Percentiles rank a stretch among this genome's conserved stretches.
Evolutionary conservation across 2,113 vertebrate species (phyloP).

Genomic region (Gymnocephalus cernua): DNA sequence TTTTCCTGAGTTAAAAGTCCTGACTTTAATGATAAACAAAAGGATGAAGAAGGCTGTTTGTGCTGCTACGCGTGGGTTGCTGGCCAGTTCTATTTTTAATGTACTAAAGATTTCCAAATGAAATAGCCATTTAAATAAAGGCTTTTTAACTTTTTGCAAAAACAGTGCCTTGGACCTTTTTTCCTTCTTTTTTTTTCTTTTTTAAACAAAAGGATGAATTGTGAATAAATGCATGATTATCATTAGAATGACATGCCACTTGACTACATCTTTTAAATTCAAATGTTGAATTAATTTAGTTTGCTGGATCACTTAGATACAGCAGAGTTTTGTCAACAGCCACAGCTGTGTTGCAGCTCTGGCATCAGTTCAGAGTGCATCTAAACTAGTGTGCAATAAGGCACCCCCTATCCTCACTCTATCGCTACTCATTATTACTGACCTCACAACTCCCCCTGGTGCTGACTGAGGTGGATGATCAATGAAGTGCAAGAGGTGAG

Average conservation of each 20-base stretch:
- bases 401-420: conserved; percentile 38
- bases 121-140: too few species aligned
- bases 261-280: neutral
- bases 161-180: too few species aligned
- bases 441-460: conserved; percentile 75
- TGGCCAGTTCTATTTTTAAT: too few species aligned
- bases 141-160: too few species aligned
- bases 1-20: neutral
- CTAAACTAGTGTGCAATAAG: conserved; percentile 29
- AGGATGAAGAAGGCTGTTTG: neutral
- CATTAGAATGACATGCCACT: neutral
- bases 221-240: neutral
- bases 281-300: neutral
- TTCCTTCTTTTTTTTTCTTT: too few species aligned
- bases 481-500: conserved; percentile 42
- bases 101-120: too few species aligned
- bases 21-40: neutral
- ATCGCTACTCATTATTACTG: conserved; percentile 56
- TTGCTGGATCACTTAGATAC: neutral
- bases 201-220: neutral
- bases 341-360: conserved; percentile 45
- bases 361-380: conserved; percentile 41
- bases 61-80: too few species aligned
- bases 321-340: conserved; percentile 1
- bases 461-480: conserved; percentile 69